Percentiles rank a stretch among this genome's conserved stretches.
These are phyloP conservation scores for Autographa gamma DNA, from an alignment of 2,888 invertebrate species.

Conservation along the genomic window DNA sequence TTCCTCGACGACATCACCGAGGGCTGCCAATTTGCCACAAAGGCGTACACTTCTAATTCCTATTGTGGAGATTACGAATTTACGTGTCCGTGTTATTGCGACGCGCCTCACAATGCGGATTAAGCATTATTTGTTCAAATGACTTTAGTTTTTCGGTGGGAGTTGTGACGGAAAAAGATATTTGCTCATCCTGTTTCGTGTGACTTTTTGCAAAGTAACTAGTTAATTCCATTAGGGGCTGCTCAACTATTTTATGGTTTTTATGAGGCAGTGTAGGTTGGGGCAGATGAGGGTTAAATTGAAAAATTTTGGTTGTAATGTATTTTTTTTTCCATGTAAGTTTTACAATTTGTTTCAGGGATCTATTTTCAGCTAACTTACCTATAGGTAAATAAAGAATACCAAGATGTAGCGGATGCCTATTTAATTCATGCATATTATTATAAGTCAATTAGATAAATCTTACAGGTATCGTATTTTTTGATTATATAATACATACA, in stretches of 20 bases:
- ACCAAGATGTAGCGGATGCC: too few species aligned
- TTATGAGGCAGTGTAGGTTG: too few species aligned
- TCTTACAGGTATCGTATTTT: too few species aligned
- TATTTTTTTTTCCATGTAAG: too few species aligned
- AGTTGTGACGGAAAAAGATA: conserved; percentile 66
- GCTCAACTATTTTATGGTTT: background rate
- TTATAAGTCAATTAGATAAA: too few species aligned
- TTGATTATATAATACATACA: too few species aligned
- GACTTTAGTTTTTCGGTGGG: conserved; percentile 73
- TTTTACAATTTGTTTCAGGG: too few species aligned
- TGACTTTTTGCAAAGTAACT: conserved; percentile 48
- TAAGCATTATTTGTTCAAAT: conserved; percentile 85
- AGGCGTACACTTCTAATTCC: conserved; percentile 84
- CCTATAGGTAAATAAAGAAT: too few species aligned
- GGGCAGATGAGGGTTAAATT: too few species aligned
- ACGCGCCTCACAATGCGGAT: conserved; percentile 78
- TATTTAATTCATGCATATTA: too few species aligned
- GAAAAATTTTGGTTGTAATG: too few species aligned
- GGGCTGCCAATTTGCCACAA: conserved; percentile 85
- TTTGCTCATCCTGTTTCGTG: conserved; percentile 70
- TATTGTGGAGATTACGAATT: conserved; percentile 80
- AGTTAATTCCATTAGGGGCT: background rate
- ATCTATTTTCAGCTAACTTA: too few species aligned
- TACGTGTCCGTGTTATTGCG: conserved; percentile 83
- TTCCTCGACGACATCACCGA: conserved; percentile 76